These are phyloP conservation scores for Porphyrio hochstetteri DNA, from an alignment of 2,113 vertebrate species.

Conservation along the genomic window DNA sequence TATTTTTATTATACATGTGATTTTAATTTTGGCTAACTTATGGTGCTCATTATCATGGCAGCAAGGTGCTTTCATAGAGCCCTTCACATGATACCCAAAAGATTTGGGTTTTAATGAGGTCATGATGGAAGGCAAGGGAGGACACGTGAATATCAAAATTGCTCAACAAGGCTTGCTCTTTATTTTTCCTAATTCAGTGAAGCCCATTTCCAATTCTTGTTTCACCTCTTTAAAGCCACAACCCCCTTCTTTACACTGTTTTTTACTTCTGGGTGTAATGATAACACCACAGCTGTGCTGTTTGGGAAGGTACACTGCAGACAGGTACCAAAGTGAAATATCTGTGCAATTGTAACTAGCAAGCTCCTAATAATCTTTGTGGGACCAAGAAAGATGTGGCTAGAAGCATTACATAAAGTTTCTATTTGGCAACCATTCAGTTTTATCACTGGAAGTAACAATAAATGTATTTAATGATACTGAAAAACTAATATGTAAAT, in stretches of 20 bases:
- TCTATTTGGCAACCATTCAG: neutral
- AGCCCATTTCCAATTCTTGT: neutral
- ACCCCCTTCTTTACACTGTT: neutral
- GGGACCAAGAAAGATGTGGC: neutral
- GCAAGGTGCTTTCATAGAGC: neutral
- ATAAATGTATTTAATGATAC: neutral
- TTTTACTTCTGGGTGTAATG: neutral
- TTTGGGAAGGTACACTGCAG: neutral
- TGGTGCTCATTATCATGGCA: neutral
- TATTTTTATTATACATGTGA: neutral
- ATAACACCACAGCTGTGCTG: neutral
- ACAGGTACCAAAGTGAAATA: neutral
- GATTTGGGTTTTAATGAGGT: neutral
- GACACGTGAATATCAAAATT: fast-evolving
- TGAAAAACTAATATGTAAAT: neutral
- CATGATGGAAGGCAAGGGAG: neutral
- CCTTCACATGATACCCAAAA: neutral
- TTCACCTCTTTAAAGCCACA: neutral
- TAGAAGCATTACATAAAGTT: neutral
- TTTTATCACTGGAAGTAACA: neutral
- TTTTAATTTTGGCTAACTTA: neutral
- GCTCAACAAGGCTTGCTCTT: neutral
- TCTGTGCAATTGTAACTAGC: neutral
- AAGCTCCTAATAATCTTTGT: neutral
- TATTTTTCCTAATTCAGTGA: neutral